Evolutionary conservation across 2,797 vertebrate genomes (phyloP), one percentile per base, ranked within the genome.

Genomic region (Discoglossus pictus): DNA sequence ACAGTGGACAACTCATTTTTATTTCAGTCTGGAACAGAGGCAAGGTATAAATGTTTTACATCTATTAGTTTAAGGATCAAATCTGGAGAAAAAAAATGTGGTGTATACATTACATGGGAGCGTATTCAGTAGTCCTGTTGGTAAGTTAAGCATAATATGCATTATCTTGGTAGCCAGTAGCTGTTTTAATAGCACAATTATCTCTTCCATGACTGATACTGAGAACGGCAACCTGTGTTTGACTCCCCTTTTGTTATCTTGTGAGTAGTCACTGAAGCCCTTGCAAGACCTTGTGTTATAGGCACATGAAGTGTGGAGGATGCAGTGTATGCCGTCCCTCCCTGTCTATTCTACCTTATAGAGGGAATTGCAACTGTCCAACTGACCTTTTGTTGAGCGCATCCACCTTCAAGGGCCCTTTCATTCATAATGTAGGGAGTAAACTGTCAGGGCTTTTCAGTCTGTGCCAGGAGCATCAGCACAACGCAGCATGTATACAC

Each of bases 261-360:
- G 38, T 40, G 24, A 23, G 27, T 10, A 55, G 51, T 31, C 11
- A 35, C 48, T 20, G 3, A 55, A 25, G 31, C 20, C 43, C 52
- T 66, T 56, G 42, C 24, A 47, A 66, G 63, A 66, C 53, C 63
- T 56, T 58, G 17, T 25, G n/a, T 48, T 39, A 47, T 39, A 27
- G 7, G 35, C 16, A 12, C 21, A 46, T 65, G 16, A 2, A n/a
- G 21, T 65, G 42, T 46, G 63, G 13, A 48, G 53, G 42, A 66
- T 58, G 52, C 15, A 47, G 23, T 56, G 15, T 47, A 25, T 48
- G 27, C 20, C 15, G 34, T 66, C 34, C 21, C 43, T 65, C 52
- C 40, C 43, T 65, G 40, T 46, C 9, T 58, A 55, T 47, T 36
- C 12, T 8, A 17, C 34, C 23, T 50, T 21, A 24, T 61, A 25